phyloP scores from a whole-genome alignment of 2,797 vertebrate species.

The Melanogrammus aeglefinus region DNA sequence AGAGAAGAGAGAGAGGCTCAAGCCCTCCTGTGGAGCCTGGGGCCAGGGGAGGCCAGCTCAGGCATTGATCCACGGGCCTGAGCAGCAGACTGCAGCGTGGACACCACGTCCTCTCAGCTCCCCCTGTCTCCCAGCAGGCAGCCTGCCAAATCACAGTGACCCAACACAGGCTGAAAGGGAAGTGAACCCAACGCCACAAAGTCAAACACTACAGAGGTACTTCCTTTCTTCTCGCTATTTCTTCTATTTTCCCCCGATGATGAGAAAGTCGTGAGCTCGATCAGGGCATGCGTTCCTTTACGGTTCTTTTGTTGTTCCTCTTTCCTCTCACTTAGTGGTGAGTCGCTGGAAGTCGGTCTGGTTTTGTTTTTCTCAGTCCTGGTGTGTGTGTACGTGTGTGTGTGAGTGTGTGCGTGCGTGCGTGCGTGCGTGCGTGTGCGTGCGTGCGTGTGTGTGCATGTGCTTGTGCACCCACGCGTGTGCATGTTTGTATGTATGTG shows the following conservation, averaged over 20 bases:
- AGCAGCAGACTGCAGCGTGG: constrained; percentile 21
- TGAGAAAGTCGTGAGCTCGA: too few species aligned
- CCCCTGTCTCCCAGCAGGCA: constrained; percentile 4
- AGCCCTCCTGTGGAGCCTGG: constrained; percentile 11
- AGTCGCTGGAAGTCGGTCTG: too few species aligned
- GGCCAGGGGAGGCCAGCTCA: background rate
- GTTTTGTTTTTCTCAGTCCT: background rate
- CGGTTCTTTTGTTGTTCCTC: too few species aligned
- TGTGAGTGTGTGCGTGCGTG: constrained; percentile 10
- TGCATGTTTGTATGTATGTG: background rate
- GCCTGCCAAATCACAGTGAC: constrained; percentile 11
- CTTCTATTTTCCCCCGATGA: background rate
- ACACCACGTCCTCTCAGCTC: constrained; percentile 20
- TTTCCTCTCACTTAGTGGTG: too few species aligned
- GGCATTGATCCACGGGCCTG: constrained; percentile 25
- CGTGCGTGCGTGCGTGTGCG: background rate
- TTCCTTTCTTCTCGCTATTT: background rate
- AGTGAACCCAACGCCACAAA: background rate
- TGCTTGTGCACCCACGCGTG: background rate
- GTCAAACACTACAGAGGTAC: background rate
- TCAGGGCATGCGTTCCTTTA: too few species aligned
- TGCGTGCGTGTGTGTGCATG: background rate
- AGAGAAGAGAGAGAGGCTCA: constrained; percentile 7
- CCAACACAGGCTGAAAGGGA: constrained; percentile 18
- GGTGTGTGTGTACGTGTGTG: background rate